phyloP scores from a whole-genome alignment of 2,888 invertebrate genomes.

The Mantis religiosa region DNA sequence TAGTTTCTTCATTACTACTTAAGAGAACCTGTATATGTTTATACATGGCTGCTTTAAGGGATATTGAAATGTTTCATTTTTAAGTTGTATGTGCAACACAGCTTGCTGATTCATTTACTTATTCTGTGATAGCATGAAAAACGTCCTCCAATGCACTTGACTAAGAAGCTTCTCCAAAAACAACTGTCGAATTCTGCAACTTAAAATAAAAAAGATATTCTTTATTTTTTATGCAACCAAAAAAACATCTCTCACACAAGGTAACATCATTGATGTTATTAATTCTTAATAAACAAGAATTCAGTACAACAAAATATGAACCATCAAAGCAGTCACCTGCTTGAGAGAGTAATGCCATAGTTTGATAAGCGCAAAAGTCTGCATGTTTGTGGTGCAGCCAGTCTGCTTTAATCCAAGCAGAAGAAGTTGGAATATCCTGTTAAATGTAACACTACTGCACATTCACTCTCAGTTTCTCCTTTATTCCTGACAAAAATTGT shows the following conservation, averaged over 20 bases:
- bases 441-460: slow-evolving; percentile 44
- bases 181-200: slow-evolving; percentile 57
- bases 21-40: slow-evolving; percentile 52
- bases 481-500: too few relatives aligned
- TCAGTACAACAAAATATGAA: slow-evolving; percentile 53
- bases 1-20: slow-evolving; percentile 20
- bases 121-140: slow-evolving; percentile 50
- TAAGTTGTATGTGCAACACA: slow-evolving; percentile 51
- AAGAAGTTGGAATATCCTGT: slow-evolving; percentile 58
- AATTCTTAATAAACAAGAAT: slow-evolving; percentile 35
- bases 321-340: slow-evolving; percentile 55
- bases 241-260: slow-evolving; percentile 53
- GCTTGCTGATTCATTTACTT: slow-evolving; percentile 54
- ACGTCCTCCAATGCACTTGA: slow-evolving; percentile 46
- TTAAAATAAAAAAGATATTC: slow-evolving; percentile 42
- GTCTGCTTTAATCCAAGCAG: slow-evolving; percentile 57
- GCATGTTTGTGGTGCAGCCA: slow-evolving; percentile 61
- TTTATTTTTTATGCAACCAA: slow-evolving; percentile 53
- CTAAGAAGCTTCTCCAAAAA: slow-evolving; percentile 39
- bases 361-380: slow-evolving; percentile 36
- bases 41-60: slow-evolving; percentile 60
- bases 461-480: slow-evolving; percentile 28
- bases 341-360: slow-evolving; percentile 38
- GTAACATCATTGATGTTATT: slow-evolving; percentile 33
- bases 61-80: slow-evolving; percentile 48